Conservation (phyloP, 2,888 invertebrate genomes). For the Amitus sp. region DNA sequence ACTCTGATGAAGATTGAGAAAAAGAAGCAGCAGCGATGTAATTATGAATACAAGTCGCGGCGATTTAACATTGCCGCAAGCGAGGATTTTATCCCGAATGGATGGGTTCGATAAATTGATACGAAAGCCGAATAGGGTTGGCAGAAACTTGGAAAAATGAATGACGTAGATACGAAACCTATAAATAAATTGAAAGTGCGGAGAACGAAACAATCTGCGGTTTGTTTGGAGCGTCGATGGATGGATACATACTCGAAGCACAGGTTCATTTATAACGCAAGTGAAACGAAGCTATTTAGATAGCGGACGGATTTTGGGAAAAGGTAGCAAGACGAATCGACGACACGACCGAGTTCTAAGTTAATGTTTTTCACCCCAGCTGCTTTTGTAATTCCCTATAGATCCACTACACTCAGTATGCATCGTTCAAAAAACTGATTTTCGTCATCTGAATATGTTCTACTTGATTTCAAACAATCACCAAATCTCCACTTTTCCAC, state of each 20-base stretch:
- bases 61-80: slow-evolving; percentile 37
- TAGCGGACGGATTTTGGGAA: slow-evolving; percentile 54
- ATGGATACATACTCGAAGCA: slow-evolving; percentile 48
- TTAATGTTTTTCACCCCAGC: slow-evolving; percentile 37
- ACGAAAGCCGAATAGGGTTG: not conserved
- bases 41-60: slow-evolving; percentile 41
- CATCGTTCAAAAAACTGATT: too few relatives aligned
- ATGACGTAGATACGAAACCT: slow-evolving; percentile 41
- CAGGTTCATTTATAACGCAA: slow-evolving; percentile 55
- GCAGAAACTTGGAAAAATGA: slow-evolving; percentile 3
- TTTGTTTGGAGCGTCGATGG: slow-evolving; percentile 45
- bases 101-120: not conserved
- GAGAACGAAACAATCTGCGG: slow-evolving; percentile 49
- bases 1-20: slow-evolving; percentile 36
- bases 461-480: too few relatives aligned
- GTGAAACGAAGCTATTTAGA: slow-evolving; percentile 45
- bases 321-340: slow-evolving; percentile 62
- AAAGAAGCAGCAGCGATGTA: too few relatives aligned
- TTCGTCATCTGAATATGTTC: too few relatives aligned
- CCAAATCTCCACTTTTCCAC: too few relatives aligned
- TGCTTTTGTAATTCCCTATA: too few relatives aligned
- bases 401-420: too few relatives aligned
- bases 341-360: slow-evolving; percentile 54
- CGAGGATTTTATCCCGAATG: slow-evolving; percentile 32
- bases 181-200: slow-evolving; percentile 53